Evolutionary conservation across 92 coral and sea anemone genomes (phyloP).

Genomic region (Phenganax stokvisi): DNA sequence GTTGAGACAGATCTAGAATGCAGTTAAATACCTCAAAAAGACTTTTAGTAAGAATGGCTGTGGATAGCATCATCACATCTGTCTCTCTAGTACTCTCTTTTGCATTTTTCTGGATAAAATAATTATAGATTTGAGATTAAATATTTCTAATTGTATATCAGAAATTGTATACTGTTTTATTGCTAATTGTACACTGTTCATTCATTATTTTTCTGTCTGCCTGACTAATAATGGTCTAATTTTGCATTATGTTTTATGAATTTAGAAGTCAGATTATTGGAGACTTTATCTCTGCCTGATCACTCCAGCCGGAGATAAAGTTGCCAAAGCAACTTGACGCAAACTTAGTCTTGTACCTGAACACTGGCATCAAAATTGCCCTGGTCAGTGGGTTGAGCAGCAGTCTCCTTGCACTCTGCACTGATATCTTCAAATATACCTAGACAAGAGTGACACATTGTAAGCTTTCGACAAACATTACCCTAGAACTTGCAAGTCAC

Average conservation of each 20-base stretch:
- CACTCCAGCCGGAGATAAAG: too few species aligned
- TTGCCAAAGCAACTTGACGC: background rate
- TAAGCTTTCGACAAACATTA: background rate
- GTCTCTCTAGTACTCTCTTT: slow-evolving; percentile 63
- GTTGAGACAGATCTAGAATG: too few species aligned
- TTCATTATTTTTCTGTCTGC: too few species aligned
- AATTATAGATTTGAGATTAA: background rate
- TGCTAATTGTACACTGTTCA: too few species aligned
- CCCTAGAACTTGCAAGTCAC: background rate
- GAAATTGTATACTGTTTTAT: too few species aligned
- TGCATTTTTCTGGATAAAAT: slow-evolving; percentile 43
- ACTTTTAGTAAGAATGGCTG: slow-evolving; percentile 75
- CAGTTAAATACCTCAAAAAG: slow-evolving; percentile 67
- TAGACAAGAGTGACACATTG: background rate
- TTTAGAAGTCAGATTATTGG: too few species aligned
- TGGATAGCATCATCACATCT: slow-evolving; percentile 27
- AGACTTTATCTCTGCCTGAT: too few species aligned
- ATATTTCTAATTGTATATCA: too few species aligned
- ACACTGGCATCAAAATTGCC: background rate
- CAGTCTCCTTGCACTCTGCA: slow-evolving; percentile 53
- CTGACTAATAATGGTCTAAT: too few species aligned
- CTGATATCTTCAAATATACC: slow-evolving; percentile 92
- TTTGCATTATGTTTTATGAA: too few species aligned
- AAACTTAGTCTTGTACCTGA: background rate
- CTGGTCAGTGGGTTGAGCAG: slow-evolving; percentile 52